Percentiles rank a stretch among this genome's conserved stretches.
Conservation (phyloP, 2,113 vertebrate species). For the Corythaixoides concolor region DNA sequence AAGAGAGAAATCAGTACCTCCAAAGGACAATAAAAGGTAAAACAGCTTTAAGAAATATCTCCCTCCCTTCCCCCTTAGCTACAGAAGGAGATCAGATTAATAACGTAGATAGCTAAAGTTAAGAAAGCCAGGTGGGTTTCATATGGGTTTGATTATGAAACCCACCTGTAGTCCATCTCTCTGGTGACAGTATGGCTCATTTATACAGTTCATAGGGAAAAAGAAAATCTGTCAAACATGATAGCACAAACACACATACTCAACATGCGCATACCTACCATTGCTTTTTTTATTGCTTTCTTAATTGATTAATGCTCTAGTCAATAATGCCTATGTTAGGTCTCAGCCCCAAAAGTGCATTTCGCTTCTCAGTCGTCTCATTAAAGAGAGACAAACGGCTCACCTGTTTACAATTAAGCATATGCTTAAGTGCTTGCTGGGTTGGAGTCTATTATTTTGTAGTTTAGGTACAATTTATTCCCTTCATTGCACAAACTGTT, state of each 20-base stretch:
- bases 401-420: conserved; percentile 5
- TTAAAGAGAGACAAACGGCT: not conserved
- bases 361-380: not conserved
- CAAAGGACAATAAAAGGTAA: not conserved
- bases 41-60: not conserved
- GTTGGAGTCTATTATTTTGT: not conserved
- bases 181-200: not conserved
- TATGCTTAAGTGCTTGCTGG: not conserved
- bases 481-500: not conserved
- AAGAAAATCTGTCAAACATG: not conserved
- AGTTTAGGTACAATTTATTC: not conserved
- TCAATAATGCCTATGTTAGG: not conserved
- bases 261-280: not conserved
- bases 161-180: conserved; percentile 10
- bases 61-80: not conserved
- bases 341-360: not conserved
- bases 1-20: not conserved
- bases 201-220: not conserved
- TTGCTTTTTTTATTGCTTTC: not conserved
- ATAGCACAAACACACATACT: not conserved
- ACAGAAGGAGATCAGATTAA: not conserved
- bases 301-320: not conserved
- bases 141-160: not conserved
- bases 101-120: not conserved
- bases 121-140: not conserved